These are phyloP conservation scores for Phoebastria nigripes DNA, from an alignment of 2,797 vertebrate species.

Conservation along the genomic window DNA sequence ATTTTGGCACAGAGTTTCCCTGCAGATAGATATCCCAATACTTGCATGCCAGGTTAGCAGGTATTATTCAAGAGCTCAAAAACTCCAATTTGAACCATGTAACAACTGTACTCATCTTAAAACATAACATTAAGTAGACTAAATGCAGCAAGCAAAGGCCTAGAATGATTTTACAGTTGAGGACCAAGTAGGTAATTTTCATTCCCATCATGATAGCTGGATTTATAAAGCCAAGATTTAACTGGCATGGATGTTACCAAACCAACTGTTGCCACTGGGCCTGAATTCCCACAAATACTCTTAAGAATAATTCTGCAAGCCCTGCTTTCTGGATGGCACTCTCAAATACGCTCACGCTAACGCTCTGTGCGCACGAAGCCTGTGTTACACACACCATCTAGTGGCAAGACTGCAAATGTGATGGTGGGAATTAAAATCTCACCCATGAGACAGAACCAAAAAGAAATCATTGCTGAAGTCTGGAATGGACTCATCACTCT, in stretches of 20 bases:
- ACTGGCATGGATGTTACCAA: neutral
- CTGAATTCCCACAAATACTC: neutral
- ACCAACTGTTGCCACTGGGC: neutral
- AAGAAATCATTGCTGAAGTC: neutral
- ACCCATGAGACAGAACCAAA: neutral
- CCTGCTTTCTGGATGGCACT: accelerated
- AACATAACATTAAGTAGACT: neutral
- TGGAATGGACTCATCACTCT: neutral
- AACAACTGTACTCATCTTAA: neutral
- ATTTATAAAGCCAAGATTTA: neutral
- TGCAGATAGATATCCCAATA: no score
- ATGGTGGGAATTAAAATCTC: neutral
- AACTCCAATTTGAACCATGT: accelerated
- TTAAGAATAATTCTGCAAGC: neutral
- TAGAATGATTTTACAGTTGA: neutral
- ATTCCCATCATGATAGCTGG: neutral
- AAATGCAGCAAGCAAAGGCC: neutral
- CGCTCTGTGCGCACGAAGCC: accelerated
- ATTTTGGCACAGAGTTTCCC: neutral
- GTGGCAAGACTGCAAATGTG: neutral
- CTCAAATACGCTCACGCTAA: accelerated
- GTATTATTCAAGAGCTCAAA: neutral
- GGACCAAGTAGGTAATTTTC: neutral
- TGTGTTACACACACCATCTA: conserved; percentile 36
- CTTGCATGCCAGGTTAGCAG: neutral